A percentile compares a stretch with the other conserved stretches of the same genome.
phyloP scores from a whole-genome alignment of 2,113 vertebrate species.

The Hydrochoerus hydrochaeris region DNA sequence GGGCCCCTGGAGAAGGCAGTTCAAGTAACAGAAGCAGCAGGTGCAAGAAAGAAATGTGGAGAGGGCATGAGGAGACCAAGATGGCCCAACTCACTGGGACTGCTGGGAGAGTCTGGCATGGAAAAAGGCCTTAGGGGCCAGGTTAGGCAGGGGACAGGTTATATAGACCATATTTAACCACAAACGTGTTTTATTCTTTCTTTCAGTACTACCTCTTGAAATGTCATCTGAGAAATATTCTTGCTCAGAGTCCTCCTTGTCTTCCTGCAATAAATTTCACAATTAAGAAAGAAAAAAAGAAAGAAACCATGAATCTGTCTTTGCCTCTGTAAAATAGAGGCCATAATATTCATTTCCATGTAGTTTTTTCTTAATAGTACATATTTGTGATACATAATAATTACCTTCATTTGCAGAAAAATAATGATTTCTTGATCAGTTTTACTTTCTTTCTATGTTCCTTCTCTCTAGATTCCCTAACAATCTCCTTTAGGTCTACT shows the following conservation, averaged over 20 bases:
- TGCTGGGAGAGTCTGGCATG: not conserved
- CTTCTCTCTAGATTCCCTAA: not conserved
- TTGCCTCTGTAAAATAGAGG: not conserved
- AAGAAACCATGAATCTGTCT: not conserved
- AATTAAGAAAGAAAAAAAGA: not conserved
- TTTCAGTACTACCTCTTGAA: not conserved
- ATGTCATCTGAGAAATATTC: not conserved
- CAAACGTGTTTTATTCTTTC: not conserved
- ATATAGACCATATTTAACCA: not conserved
- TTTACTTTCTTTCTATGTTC: not conserved
- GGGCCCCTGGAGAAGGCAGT: not conserved
- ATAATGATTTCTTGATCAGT: not conserved
- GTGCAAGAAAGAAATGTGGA: not conserved
- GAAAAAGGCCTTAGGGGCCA: not conserved
- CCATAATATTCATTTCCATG: not conserved
- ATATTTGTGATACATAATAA: not conserved
- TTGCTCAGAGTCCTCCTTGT: not conserved
- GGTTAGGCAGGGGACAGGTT: not conserved
- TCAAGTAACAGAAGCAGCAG: not conserved
- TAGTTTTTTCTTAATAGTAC: not conserved
- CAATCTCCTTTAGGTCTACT: not conserved
- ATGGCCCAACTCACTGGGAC: not conserved
- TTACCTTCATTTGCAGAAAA: not conserved
- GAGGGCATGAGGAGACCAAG: not conserved
- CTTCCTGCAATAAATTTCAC: not conserved